A percentile compares a stretch with the other conserved stretches of the same genome.
phyloP scores from a whole-genome alignment of 2,888 invertebrate species.

The Torymus texanus region DNA sequence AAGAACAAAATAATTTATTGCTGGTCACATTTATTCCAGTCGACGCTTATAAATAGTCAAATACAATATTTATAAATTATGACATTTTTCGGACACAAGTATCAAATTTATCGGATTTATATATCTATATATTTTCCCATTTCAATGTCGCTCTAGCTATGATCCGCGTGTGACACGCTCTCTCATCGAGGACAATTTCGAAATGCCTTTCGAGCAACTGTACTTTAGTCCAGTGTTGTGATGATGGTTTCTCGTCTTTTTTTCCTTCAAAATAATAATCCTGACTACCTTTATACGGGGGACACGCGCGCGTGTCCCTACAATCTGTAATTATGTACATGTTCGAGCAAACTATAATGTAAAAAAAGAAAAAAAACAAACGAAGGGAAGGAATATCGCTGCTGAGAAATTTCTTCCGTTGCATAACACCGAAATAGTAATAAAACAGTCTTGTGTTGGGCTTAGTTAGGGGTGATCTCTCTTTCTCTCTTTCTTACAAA shows the following conservation, averaged over 20 bases:
- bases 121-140: conserved; percentile 38
- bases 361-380: conserved; percentile 58
- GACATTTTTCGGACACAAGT: conserved; percentile 53
- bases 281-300: conserved; percentile 53
- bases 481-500: background rate
- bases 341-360: conserved; percentile 54
- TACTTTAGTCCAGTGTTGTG: conserved; percentile 34
- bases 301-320: conserved; percentile 43
- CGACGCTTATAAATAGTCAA: conserved; percentile 67
- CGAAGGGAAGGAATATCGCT: conserved; percentile 38
- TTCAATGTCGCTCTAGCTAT: conserved; percentile 32
- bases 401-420: conserved; percentile 46
- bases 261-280: conserved; percentile 34
- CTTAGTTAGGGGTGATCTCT: conserved; percentile 60
- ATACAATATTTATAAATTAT: conserved; percentile 63
- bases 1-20: conserved; percentile 59
- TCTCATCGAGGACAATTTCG: conserved; percentile 24
- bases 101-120: conserved; percentile 57
- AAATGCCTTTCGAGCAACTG: conserved; percentile 39
- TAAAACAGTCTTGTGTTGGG: conserved; percentile 71
- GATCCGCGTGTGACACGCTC: conserved; percentile 37
- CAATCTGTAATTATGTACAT: conserved; percentile 56
- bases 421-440: conserved; percentile 66
- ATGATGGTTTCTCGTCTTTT: background rate
- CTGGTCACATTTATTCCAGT: conserved; percentile 70